Base-by-base conservation (phyloP, 1,140 invertebrate species). In the Augochlora pura region DNA sequence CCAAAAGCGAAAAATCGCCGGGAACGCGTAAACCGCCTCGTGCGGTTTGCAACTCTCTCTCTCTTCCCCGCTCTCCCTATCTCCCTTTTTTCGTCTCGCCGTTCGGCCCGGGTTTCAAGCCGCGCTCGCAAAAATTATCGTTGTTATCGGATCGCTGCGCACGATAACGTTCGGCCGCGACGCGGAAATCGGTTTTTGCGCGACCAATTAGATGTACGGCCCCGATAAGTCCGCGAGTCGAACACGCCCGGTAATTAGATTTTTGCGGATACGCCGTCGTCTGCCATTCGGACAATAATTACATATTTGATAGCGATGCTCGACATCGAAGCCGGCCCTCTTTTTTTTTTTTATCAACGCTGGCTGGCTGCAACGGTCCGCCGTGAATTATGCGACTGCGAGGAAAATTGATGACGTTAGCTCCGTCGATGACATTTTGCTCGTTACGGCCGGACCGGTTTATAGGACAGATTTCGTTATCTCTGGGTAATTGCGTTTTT, bases 91-190 rank as follows among this genome's bases (percentile, higher is more conserved):
- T 23, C 23, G 8, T 12, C 38, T 21, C 9, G 10, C n/a, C 10
- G 25, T 77, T 62, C 49, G 25, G 38, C 65, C 32, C 12, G 52
- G 16, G n/a, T 54, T 54, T 46, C 46, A 39, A 74, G 72, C 42
- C 27, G 66, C 64, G 80, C 65, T 66, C 75, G 72, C 65, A 75
- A 78, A 76, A 75, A 80, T 77, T 80, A 70, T 83, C 68, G 65
- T 65, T 64, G 68, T 46, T 81, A 73, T 81, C 63, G 70, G 81
- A 63, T 73, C 71, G 49, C 16, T 25, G 69, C 16, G n/a, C 65
- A 32, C 60, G 69, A 74, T 79, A 79, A 59, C 66, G 64, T 59
- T 46, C 4, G 74, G 73, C 46, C 52, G 38, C 62, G 32, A 12
- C 25, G 2, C 38, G 60, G 76, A 66, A 73, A 71, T 72, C 69